phyloP scores from a whole-genome alignment of 2,797 vertebrate species.

The Alauda arvensis region DNA sequence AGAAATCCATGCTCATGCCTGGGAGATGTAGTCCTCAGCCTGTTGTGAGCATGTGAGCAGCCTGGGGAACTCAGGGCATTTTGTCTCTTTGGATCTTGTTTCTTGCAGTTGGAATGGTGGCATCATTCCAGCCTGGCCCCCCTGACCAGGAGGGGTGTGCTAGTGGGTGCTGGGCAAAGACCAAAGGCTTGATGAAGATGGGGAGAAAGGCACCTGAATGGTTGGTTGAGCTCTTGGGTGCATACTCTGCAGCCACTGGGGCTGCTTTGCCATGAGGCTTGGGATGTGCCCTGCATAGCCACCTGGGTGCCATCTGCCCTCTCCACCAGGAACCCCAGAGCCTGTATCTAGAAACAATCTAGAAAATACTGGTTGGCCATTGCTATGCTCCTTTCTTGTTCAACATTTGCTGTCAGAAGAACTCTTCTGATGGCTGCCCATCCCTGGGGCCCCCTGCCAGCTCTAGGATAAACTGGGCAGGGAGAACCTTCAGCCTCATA shows the following conservation, averaged over 20 bases:
- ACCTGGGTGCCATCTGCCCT: background rate
- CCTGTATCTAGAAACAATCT: background rate
- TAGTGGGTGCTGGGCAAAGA: background rate
- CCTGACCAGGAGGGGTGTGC: background rate
- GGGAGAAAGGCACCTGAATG: background rate
- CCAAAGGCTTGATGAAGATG: background rate
- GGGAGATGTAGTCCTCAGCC: background rate
- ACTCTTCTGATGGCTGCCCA: background rate
- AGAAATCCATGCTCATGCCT: background rate
- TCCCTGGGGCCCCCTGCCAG: background rate
- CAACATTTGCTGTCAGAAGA: background rate
- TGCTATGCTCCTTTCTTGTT: background rate
- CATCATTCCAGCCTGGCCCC: background rate
- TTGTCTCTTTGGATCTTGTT: background rate
- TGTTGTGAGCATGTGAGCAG: background rate
- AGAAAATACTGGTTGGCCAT: background rate
- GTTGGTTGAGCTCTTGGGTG: background rate
- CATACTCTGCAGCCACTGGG: background rate
- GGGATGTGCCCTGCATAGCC: background rate
- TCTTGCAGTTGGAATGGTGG: background rate
- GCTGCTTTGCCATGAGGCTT: background rate
- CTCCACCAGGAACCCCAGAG: background rate
- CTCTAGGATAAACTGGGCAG: background rate
- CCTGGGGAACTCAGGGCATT: fast-evolving
- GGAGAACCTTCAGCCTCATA: background rate